phyloP scores from a whole-genome alignment of 1,140 invertebrate genomes.

The Elymnias hypermnestra region DNA sequence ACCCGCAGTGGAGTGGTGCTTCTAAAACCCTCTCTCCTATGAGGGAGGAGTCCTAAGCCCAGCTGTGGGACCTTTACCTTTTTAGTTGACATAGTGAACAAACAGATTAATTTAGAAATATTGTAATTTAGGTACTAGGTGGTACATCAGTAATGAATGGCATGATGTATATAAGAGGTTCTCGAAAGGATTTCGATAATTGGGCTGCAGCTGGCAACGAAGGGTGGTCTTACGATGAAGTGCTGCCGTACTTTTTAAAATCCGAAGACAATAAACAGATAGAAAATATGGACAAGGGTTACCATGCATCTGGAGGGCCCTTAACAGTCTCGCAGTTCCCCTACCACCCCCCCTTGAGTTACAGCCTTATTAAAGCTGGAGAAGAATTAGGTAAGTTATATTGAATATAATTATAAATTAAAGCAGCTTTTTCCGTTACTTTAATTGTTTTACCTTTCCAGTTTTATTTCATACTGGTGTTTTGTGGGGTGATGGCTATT shows the following conservation, averaged over 20 bases:
- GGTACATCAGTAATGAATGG: constrained; percentile 97
- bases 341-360: constrained; percentile 89
- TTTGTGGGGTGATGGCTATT: too few species aligned
- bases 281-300: constrained; percentile 80
- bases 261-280: constrained; percentile 89
- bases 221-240: constrained; percentile 94
- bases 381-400: constrained; percentile 82
- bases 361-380: constrained; percentile 89
- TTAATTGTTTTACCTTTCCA: too few species aligned
- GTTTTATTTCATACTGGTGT: too few species aligned
- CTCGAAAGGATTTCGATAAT: constrained; percentile 91
- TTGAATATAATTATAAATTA: too few species aligned
- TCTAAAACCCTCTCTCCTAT: too few species aligned
- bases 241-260: constrained; percentile 91
- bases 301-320: constrained; percentile 86
- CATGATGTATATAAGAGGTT: constrained; percentile 97
- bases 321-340: constrained; percentile 89
- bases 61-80: too few species aligned
- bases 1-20: too few species aligned
- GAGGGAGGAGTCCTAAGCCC: too few species aligned
- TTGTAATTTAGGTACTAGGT: constrained; percentile 91
- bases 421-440: too few species aligned
- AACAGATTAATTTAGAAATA: too few species aligned
- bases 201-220: constrained; percentile 92
- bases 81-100: too few species aligned